Percentiles rank a stretch among this genome's conserved stretches.
These are phyloP conservation scores for Trachelus stipa DNA, from an alignment of 2,888 invertebrate genomes.

Conservation along the genomic window DNA sequence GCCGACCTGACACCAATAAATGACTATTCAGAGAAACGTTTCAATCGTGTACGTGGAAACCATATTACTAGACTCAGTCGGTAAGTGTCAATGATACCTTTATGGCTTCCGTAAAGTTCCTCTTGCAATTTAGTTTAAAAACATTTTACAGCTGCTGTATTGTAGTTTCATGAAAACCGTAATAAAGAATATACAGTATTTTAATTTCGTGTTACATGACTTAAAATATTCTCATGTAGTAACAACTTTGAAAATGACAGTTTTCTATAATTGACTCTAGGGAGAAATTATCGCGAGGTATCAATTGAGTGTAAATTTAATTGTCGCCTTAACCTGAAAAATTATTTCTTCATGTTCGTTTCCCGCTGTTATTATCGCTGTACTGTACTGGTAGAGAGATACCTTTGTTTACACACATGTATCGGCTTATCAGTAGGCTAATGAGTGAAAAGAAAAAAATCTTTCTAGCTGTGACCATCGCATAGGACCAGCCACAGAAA, in stretches of 20 bases:
- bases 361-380: not conserved
- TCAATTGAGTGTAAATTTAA: not conserved
- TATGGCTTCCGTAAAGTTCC: not conserved
- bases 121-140: not conserved
- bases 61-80: not conserved
- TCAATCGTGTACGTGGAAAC: not conserved
- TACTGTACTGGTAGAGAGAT: not conserved
- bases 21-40: not conserved
- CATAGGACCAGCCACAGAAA: not conserved
- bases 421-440: not conserved
- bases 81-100: not conserved
- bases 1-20: not conserved
- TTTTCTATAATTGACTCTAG: not conserved
- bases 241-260: not conserved
- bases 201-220: not conserved
- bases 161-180: not conserved
- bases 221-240: not conserved
- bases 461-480: not conserved
- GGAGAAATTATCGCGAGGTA: not conserved
- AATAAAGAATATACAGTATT: not conserved
- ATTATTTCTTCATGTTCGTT: not conserved
- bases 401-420: not conserved
- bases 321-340: not conserved
- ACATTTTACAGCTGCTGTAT: not conserved
- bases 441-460: not conserved